A percentile compares a stretch with the other conserved stretches of the same genome.
Conservation (phyloP, 2,113 vertebrate species). For the Bos javanicus region DNA sequence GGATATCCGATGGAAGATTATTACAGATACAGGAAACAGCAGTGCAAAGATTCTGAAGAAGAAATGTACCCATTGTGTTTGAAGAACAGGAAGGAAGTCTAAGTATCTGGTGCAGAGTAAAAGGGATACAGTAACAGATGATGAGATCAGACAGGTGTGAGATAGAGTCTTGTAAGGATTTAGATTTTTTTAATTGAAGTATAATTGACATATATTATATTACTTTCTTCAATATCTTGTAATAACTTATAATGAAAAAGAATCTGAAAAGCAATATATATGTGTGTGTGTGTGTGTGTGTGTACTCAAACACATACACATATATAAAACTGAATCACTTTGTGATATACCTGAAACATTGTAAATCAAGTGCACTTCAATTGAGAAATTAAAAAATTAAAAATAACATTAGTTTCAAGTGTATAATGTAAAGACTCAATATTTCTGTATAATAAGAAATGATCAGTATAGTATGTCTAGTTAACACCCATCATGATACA, state of each 20-base stretch:
- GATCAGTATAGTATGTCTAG: background rate
- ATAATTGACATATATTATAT: background rate
- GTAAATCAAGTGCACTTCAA: background rate
- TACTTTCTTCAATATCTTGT: background rate
- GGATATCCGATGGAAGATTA: background rate
- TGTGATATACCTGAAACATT: background rate
- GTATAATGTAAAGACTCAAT: background rate
- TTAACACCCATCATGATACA: background rate
- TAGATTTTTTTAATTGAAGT: background rate
- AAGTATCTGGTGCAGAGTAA: background rate
- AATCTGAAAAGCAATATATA: background rate
- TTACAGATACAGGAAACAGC: background rate
- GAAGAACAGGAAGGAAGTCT: background rate
- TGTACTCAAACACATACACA: background rate
- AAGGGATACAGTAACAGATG: background rate
- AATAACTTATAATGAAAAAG: background rate
- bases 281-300: fast-evolving
- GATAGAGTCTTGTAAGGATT: background rate
- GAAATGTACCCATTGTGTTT: background rate
- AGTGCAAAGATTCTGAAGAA: background rate
- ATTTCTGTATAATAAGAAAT: background rate
- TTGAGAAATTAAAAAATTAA: background rate
- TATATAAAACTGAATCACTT: background rate
- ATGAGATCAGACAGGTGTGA: background rate
- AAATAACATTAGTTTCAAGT: background rate